phyloP scores from a whole-genome alignment of 2,797 vertebrate genomes.

The Xenentodon cancila region DNA sequence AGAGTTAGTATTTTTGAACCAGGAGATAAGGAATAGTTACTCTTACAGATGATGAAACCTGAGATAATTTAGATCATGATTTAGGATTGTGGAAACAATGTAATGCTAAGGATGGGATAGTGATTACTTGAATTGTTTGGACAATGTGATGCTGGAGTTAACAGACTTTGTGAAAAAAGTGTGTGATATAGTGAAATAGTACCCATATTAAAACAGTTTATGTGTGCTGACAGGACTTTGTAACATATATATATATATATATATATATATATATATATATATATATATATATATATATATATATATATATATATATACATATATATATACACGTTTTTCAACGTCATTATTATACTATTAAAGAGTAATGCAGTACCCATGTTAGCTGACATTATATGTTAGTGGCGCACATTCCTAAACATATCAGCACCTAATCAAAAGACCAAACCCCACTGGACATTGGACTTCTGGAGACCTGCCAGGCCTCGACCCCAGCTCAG shows the following conservation, averaged over 20 bases:
- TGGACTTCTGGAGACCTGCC: constrained; percentile 10
- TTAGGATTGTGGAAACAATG: constrained; percentile 5
- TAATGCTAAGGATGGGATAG: constrained; percentile 3
- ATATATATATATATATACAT: neutral
- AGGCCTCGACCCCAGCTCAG: neutral
- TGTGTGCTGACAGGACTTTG: neutral
- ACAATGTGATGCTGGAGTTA: neutral
- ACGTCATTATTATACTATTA: neutral
- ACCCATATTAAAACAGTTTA: neutral
- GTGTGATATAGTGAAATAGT: no score
- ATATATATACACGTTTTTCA: no score
- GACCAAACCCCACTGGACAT: constrained; percentile 7
- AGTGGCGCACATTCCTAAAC: constrained; percentile 4
- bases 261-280: neutral
- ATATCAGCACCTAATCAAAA: constrained; percentile 16
- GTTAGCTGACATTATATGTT: neutral
- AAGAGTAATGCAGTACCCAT: constrained; percentile 2
- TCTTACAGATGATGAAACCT: neutral
- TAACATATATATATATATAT: neutral
- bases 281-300: neutral
- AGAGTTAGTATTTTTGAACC: constrained; percentile 1
- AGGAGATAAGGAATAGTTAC: neutral
- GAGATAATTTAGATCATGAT: constrained; percentile 10
- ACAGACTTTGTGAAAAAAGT: neutral
- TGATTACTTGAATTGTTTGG: constrained; percentile 12